A percentile compares a stretch with the other conserved stretches of the same genome.
Conservation (phyloP, 2,113 vertebrate genomes). For the Oreochromis spilurus region DNA sequence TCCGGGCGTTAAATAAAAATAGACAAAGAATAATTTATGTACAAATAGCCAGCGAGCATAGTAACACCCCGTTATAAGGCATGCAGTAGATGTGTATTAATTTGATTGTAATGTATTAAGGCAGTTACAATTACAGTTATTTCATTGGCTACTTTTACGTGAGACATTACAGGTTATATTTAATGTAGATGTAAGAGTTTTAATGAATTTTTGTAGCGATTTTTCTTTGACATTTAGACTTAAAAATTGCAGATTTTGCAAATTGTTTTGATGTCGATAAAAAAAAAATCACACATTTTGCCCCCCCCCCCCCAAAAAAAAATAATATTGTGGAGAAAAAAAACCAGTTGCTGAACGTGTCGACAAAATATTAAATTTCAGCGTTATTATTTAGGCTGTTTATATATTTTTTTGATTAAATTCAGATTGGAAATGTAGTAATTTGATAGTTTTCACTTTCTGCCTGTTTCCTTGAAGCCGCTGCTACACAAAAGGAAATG, state of each 20-base stretch:
- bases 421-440: slow-evolving; percentile 28
- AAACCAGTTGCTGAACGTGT: background rate
- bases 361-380: background rate
- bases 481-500: slow-evolving; percentile 79
- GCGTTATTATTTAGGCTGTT: background rate
- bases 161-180: no score
- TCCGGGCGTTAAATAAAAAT: background rate
- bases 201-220: background rate
- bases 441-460: slow-evolving; percentile 49
- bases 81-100: background rate
- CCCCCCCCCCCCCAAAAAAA: background rate
- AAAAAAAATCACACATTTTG: background rate
- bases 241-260: background rate
- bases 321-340: background rate
- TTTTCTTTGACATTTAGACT: background rate
- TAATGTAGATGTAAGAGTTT: no score
- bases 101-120: background rate
- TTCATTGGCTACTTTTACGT: background rate
- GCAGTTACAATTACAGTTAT: background rate
- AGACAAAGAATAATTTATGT: background rate
- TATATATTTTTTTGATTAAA: slow-evolving; percentile 17
- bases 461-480: slow-evolving; percentile 42
- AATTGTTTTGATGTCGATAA: background rate
- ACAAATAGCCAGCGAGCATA: background rate
- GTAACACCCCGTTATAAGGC: background rate